A percentile compares a stretch with the other conserved stretches of the same genome.
Conservation (phyloP, 1,140 invertebrate species). For the Druon quercuslanigerum region DNA sequence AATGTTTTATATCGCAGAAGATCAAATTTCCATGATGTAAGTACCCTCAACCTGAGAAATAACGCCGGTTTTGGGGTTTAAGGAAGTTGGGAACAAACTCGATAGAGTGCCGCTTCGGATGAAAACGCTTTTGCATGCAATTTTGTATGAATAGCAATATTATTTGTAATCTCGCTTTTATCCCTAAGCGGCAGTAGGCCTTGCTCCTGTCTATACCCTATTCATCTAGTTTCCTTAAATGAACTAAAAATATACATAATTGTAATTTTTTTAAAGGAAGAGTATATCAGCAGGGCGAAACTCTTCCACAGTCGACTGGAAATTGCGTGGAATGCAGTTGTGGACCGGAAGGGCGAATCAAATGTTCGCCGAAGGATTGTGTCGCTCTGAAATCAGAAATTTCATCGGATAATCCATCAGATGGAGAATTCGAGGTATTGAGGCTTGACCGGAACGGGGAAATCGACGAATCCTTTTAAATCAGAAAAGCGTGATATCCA, state of each 20-base stretch:
- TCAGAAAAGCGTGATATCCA: background rate
- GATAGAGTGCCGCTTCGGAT: too few relatives aligned
- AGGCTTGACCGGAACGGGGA: constrained; percentile 62
- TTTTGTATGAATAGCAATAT: too few relatives aligned
- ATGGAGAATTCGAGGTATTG: constrained; percentile 68
- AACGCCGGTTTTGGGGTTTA: too few relatives aligned
- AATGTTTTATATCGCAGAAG: too few relatives aligned
- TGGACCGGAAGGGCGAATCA: constrained; percentile 79
- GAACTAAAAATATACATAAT: background rate
- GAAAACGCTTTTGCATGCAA: too few relatives aligned
- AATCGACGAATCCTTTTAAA: constrained; percentile 67
- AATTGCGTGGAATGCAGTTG: constrained; percentile 83
- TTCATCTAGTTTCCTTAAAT: background rate
- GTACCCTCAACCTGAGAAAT: too few relatives aligned
- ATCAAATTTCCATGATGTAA: too few relatives aligned
- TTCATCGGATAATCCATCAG: constrained; percentile 59
- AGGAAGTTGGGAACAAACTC: too few relatives aligned
- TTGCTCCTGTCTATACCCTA: too few relatives aligned
- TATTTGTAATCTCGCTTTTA: too few relatives aligned
- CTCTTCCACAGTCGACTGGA: constrained; percentile 81
- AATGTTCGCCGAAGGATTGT: constrained; percentile 80
- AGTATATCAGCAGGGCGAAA: constrained; percentile 79
- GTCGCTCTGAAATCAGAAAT: constrained; percentile 71
- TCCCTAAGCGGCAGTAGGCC: too few relatives aligned
- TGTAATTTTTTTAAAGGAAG: constrained; percentile 72